Evolutionary conservation across 1,140 invertebrate genomes (phyloP), one percentile per base, ranked within the genome.

Genomic region (Aphelinus atriplicis): DNA sequence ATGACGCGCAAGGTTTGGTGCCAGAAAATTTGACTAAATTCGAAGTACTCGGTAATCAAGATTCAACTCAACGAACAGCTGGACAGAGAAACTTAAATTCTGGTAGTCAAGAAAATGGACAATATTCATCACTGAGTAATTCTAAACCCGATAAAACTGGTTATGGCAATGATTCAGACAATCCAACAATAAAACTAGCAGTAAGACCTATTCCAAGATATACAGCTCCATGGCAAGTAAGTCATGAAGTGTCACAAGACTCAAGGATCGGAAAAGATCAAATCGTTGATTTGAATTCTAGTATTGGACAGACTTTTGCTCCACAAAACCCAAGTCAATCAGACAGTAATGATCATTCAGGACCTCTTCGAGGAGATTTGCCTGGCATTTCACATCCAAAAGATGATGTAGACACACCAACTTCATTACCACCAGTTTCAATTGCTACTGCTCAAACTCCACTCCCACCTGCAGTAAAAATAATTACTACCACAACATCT

Each of bases 121-220:
- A 5, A 43, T 62, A 26, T 26, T 69, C 57, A 50, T 70, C 48
- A 6, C 26, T 48, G 7, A 10, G n/a, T 9, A 42, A 5, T 26
- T 1, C 50, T 2, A 64, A 64, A 50, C 62, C 62, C 10, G 64
- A 55, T 6, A 53, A 53, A 9, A 4, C 4, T 9, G 9, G 9
- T 4, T 4, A 53, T 4, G 51, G 51, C 4, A 9, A 5, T 51
- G 47, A 26, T 61, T 57, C 7, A 10, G 26, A 55, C 56, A 53
- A n/a, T 45, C 48, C 75, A 75, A 55, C 6, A 66, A 7, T 72
- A 47, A 63, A n/a, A 48, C 80, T 76, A 55, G 77, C 77, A 63
- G 64, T 58, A 47, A 81, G 81, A 57, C 79, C 78, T 42, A 78
- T 65, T 53, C 68, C 73, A 60, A 73, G 75, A 58, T 73, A 80